Evolutionary conservation across 2,113 vertebrate species (phyloP).

Genomic region (Thryonomys swinderianus): DNA sequence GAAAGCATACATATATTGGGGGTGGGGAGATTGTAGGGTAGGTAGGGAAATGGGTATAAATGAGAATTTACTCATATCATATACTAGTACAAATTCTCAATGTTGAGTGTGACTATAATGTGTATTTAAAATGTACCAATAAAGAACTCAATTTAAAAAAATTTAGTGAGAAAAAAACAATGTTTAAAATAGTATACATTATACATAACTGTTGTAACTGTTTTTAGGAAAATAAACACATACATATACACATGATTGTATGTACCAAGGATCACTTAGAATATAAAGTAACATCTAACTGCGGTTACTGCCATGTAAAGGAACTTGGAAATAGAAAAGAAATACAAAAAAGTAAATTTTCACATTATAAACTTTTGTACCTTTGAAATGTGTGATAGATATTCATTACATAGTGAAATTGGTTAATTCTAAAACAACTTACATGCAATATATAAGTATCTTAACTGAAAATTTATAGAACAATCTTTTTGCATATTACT

Average conservation of each 20-base stretch:
- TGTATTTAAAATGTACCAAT: too few species aligned
- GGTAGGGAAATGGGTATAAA: too few species aligned
- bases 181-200: background rate
- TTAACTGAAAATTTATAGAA: background rate
- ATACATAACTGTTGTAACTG: background rate
- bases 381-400: background rate
- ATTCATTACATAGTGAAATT: conserved; percentile 37
- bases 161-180: background rate
- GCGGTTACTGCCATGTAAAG: background rate
- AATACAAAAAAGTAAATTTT: background rate
- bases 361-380: background rate
- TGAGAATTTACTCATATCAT: too few species aligned
- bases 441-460: background rate
- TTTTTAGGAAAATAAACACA: background rate
- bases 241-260: background rate
- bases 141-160: background rate
- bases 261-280: background rate
- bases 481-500: background rate
- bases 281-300: background rate
- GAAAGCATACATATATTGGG: too few species aligned
- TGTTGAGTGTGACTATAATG: too few species aligned
- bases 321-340: background rate
- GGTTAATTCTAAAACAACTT: conserved; percentile 7
- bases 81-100: too few species aligned
- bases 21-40: too few species aligned